These are phyloP conservation scores for Agrilus mali DNA, from an alignment of 2,888 invertebrate genomes.

Conservation along the genomic window DNA sequence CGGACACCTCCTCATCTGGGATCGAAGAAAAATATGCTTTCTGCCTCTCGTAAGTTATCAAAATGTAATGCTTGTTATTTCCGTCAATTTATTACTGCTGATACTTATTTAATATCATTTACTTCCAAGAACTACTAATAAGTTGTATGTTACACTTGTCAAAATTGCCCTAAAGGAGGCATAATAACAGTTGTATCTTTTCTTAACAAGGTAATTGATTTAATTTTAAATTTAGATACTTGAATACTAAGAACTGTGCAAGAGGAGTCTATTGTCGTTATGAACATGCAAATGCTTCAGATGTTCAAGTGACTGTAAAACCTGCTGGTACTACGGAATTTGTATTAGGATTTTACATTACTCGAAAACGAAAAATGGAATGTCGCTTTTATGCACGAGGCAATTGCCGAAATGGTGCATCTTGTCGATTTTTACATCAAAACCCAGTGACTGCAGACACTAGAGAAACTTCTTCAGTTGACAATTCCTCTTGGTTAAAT, in stretches of 20 bases:
- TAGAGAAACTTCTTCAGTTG: not conserved
- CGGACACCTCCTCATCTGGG: not conserved
- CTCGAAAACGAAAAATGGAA: not conserved
- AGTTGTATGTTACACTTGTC: no score
- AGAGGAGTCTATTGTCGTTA: no score
- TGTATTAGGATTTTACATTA: not conserved
- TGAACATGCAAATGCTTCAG: no score
- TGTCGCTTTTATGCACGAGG: slow-evolving; percentile 9
- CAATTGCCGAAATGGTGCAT: slow-evolving; percentile 7
- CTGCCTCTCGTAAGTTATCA: not conserved
- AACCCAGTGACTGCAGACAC: not conserved
- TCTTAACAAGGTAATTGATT: not conserved
- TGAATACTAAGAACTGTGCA: not conserved
- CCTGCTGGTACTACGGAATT: no score
- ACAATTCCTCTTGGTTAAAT: no score
- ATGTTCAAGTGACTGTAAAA: no score
- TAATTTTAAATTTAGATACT: not conserved
- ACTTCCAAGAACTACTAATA: no score
- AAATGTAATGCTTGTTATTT: no score
- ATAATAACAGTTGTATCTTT: not conserved
- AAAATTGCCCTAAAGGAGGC: not conserved
- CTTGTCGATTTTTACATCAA: slow-evolving; percentile 7
- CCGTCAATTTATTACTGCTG: no score
- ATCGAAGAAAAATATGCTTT: not conserved
- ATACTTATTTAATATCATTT: no score